Evolutionary conservation across 2,113 vertebrate genomes (phyloP), one percentile per base, ranked within the genome.

Genomic region (Ceyx melanurus): DNA sequence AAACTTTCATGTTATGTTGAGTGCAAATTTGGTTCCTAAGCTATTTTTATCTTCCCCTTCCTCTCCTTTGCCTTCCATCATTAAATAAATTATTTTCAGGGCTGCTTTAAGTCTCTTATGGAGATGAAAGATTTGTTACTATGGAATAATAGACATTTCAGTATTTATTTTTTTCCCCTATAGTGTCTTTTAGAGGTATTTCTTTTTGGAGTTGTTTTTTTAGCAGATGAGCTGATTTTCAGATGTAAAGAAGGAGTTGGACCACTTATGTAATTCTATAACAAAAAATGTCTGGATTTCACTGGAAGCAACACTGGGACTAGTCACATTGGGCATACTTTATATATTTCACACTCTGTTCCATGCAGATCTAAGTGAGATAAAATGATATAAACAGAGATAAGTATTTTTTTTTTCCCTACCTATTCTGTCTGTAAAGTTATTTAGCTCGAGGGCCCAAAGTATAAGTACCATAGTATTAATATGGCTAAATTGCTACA

Each of bases 401-500:
- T 45, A 85, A 88, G 86, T 74, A 80, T 91, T 94, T 95, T 94
- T 87, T 19, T 50, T 50, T 19, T 25, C 13, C 35, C 81, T 96
- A 87, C 68, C 83, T 93, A 84, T 82, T 72, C 33, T 86, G 28
- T 7, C 57, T 57, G 70, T 51, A 51, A 92, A 90, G 65, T 92
- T 95, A 93, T 92, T 96, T 97, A 42, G 95, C 96, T 89, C 78
- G 83, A 54, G 72, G 73, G 80, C 74, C 76, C 66, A 40, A 68
- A 91, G 87, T 89, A 91, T 31, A 93, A 95, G 84, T 68, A 90
- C 40, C 80, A 33, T 60, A 57, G 46, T 94, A 96, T 96, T 96
- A 96, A 96, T 96, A 93, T 91, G 91, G 75, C 57, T 85, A 94
- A 96, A 96, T 91, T 96, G 94, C 95, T 45, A 92, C 91, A 80